Evolutionary conservation across 2,888 invertebrate species (phyloP).

Genomic region (Vannuccia rotundouncinata): DNA sequence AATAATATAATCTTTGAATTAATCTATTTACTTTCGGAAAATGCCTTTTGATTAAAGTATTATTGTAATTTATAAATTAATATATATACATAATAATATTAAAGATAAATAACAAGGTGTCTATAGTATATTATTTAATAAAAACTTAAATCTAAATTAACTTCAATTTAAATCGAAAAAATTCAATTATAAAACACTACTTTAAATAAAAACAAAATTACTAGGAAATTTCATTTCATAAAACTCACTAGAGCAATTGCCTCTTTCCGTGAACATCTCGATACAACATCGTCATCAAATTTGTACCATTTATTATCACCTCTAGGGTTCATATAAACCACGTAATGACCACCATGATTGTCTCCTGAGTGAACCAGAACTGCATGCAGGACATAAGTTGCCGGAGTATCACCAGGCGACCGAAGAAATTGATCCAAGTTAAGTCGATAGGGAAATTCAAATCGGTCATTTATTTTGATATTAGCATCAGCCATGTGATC

Average conservation of each 20-base stretch:
- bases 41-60: too few relatives aligned
- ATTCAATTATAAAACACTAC: too few relatives aligned
- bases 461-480: constrained; percentile 84
- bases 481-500: constrained; percentile 94
- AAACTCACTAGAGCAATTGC: constrained; percentile 73
- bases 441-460: constrained; percentile 60
- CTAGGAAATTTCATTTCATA: background rate
- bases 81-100: too few relatives aligned
- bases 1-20: too few relatives aligned
- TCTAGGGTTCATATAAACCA: constrained; percentile 94
- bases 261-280: constrained; percentile 85
- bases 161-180: too few relatives aligned
- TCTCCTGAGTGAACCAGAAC: constrained; percentile 98
- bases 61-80: too few relatives aligned
- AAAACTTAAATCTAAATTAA: too few relatives aligned
- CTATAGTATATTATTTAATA: background rate
- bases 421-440: constrained; percentile 73
- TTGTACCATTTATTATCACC: constrained; percentile 96
- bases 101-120: too few relatives aligned
- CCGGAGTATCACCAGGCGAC: constrained; percentile 59
- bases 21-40: too few relatives aligned
- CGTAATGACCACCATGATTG: constrained; percentile 97
- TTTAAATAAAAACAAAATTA: background rate
- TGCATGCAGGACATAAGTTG: constrained; percentile 78
- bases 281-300: constrained; percentile 98